Conservation (phyloP, 2,888 invertebrate genomes). For the Eristalis pertinax region DNA sequence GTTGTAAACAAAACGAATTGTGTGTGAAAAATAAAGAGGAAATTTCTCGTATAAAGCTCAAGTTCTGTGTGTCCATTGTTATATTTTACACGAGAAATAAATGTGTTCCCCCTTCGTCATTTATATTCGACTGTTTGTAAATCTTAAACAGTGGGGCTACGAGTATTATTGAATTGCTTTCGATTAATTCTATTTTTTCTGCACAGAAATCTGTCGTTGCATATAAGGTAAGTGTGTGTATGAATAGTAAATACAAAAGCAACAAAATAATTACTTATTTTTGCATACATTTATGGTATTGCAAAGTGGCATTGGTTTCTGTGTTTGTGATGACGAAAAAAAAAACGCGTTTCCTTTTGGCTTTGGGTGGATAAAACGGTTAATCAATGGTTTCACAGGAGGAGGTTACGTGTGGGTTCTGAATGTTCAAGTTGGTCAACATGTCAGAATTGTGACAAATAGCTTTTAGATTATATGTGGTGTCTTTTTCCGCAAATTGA, state of each 20-base stretch:
- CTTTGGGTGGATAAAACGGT: constrained; percentile 43
- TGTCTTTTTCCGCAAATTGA: not conserved
- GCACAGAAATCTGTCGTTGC: constrained; percentile 58
- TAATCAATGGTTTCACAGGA: constrained; percentile 36
- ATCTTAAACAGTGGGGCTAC: constrained; percentile 59
- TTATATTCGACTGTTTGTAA: constrained; percentile 62
- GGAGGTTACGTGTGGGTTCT: constrained; percentile 57
- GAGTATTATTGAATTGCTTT: constrained; percentile 53
- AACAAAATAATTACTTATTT: constrained; percentile 1
- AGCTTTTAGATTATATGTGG: not conserved
- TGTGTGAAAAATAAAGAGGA: constrained; percentile 48
- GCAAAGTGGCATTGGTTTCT: constrained; percentile 40
- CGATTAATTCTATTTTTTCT: constrained; percentile 45
- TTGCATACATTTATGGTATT: constrained; percentile 37
- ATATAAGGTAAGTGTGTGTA: constrained; percentile 52
- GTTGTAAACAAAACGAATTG: constrained; percentile 68
- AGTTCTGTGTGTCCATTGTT: constrained; percentile 68
- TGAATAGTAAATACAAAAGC: not conserved
- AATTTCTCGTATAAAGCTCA: constrained; percentile 62
- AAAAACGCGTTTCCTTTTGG: constrained; percentile 38
- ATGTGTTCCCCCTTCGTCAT: constrained; percentile 43
- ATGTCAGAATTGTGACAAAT: constrained; percentile 22
- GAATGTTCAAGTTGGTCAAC: constrained; percentile 23
- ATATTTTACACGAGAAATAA: constrained; percentile 66
- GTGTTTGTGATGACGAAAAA: constrained; percentile 38